phyloP scores from a whole-genome alignment of 53 echinoderm and acorn worm species.

The Paracentrotus lividus region DNA sequence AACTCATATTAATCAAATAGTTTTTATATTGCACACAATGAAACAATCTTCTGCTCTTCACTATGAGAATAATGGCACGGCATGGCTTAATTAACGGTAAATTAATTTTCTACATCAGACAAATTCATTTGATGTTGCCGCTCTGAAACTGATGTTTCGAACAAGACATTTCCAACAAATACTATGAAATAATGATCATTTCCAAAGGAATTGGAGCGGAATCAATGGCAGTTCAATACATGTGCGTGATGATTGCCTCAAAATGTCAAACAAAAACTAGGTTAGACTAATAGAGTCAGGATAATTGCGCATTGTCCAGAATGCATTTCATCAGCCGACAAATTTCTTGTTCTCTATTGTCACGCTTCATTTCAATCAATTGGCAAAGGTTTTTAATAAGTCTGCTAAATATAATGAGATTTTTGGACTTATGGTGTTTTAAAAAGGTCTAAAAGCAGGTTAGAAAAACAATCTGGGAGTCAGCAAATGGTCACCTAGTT shows the following conservation, averaged over 20 bases:
- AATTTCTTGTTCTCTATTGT: neutral
- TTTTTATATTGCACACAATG: too few relatives aligned
- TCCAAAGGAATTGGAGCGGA: slow-evolving; percentile 4
- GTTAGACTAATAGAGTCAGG: slow-evolving; percentile 32
- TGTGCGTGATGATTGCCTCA: slow-evolving; percentile 43
- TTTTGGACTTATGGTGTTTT: neutral
- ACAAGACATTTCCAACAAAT: neutral
- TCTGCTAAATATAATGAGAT: slow-evolving; percentile 25
- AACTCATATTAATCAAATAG: too few relatives aligned
- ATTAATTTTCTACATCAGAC: neutral
- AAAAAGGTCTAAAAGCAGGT: neutral
- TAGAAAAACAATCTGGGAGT: neutral
- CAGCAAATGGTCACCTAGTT: neutral
- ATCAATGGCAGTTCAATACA: neutral
- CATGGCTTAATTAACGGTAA: too few relatives aligned
- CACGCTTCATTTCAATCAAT: slow-evolving; percentile 2
- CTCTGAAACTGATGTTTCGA: neutral
- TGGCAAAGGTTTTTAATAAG: neutral
- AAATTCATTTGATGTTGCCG: neutral
- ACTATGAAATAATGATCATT: neutral
- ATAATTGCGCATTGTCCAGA: slow-evolving; percentile 26
- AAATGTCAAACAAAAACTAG: neutral
- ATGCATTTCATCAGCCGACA: slow-evolving; percentile 35
- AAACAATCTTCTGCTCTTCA: too few relatives aligned
- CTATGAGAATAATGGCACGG: too few relatives aligned